Percentiles rank a stretch among this genome's conserved stretches.
Conservation (phyloP, 2,113 vertebrate genomes). For the Lipophrys pholis region DNA sequence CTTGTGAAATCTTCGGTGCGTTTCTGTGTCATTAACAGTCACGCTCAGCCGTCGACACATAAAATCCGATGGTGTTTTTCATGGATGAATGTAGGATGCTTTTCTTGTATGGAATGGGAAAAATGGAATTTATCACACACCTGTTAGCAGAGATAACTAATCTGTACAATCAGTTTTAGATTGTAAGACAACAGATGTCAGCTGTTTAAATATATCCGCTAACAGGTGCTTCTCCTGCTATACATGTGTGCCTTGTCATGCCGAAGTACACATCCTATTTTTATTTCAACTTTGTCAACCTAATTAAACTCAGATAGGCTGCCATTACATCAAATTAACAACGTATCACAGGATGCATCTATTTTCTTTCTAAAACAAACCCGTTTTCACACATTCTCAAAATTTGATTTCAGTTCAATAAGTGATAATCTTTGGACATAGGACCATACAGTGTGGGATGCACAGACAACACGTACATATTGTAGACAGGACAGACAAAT, state of each 20-base stretch:
- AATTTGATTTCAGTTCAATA: too few relatives aligned
- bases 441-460: too few relatives aligned
- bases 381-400: too few relatives aligned
- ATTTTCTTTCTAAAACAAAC: neutral
- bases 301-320: neutral
- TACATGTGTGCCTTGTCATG: neutral
- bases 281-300: neutral
- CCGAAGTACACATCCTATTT: neutral
- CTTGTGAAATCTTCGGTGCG: neutral
- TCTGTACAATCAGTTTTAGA: slow-evolving; percentile 1
- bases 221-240: neutral
- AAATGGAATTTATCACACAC: neutral
- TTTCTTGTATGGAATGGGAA: slow-evolving; percentile 1
- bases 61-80: neutral
- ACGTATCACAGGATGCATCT: neutral
- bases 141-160: slow-evolving; percentile 2
- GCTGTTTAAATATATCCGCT: slow-evolving; percentile 21
- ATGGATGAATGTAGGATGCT: neutral
- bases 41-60: neutral
- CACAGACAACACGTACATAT: too few relatives aligned
- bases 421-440: too few relatives aligned
- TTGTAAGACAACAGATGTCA: neutral
- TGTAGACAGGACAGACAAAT: too few relatives aligned
- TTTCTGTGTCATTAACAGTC: neutral
- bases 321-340: slow-evolving; percentile 9